These are phyloP conservation scores for Mythimna albipuncta DNA, from an alignment of 2,888 invertebrate genomes.

Conservation along the genomic window DNA sequence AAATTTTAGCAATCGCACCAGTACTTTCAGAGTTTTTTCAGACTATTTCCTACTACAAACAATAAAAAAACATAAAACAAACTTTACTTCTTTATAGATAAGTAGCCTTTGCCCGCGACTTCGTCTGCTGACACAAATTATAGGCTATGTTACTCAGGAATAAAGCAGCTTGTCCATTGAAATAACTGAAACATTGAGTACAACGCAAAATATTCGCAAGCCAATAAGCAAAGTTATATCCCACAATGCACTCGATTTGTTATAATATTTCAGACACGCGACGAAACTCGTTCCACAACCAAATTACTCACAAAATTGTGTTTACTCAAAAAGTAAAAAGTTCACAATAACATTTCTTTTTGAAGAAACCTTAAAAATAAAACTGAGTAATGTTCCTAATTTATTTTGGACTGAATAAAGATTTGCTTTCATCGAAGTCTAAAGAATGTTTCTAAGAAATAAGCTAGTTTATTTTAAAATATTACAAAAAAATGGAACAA, in stretches of 20 bases:
- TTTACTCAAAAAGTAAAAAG: constrained; percentile 35
- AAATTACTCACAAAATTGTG: constrained; percentile 9
- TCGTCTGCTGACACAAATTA: no score
- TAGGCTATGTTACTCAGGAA: no score
- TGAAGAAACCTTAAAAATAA: constrained; percentile 2
- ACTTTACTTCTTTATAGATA: no score
- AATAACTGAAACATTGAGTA: neutral
- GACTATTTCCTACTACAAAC: no score
- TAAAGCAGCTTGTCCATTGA: no score
- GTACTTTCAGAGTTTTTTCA: no score
- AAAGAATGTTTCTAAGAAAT: neutral
- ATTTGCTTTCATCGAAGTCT: neutral
- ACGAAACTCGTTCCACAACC: constrained; percentile 9
- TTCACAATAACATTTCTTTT: constrained; percentile 28
- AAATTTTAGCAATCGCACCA: no score
- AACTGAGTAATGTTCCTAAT: constrained; percentile 5
- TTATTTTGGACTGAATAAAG: constrained; percentile 14
- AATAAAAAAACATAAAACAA: no score
- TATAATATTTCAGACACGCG: neutral
- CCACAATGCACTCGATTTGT: constrained; percentile 3
- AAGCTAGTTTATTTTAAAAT: neutral
- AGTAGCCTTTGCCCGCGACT: no score
- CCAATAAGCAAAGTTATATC: constrained; percentile 20
- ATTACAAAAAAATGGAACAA: neutral
- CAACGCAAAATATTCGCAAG: neutral